Percentiles rank a stretch among this genome's conserved stretches.
These are phyloP conservation scores for Corythornis leucogaster DNA, from an alignment of 2,797 vertebrate genomes.

Conservation along the genomic window DNA sequence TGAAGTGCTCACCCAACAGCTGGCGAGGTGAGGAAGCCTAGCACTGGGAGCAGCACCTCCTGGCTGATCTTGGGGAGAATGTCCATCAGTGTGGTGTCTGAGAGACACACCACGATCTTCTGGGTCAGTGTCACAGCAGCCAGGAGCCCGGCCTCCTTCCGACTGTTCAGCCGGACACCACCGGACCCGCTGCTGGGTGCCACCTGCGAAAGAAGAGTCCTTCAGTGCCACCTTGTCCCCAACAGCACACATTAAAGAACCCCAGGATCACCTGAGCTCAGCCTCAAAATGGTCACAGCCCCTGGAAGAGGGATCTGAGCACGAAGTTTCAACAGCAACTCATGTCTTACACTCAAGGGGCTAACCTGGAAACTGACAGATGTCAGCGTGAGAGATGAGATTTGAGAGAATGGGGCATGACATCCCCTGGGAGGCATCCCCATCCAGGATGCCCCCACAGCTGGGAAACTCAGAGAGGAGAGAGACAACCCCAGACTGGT, in stretches of 20 bases:
- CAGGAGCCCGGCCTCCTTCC: conserved; percentile 94
- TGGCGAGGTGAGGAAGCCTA: conserved; percentile 91
- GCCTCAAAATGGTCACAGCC: neutral
- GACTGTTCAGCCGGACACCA: conserved; percentile 89
- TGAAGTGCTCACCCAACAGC: conserved; percentile 81
- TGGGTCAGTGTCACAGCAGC: conserved; percentile 92
- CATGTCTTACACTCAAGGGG: neutral
- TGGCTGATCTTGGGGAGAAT: conserved; percentile 97
- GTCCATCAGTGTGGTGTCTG: conserved; percentile 97
- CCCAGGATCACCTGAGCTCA: neutral
- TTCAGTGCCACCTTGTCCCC: neutral
- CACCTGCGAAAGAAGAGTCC: conserved; percentile 79
- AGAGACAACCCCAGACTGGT: neutral
- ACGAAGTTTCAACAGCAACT: neutral
- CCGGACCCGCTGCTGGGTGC: conserved; percentile 80
- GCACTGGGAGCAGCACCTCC: conserved; percentile 91
- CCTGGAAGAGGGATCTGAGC: neutral
- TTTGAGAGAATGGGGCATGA: neutral
- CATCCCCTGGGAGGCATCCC: neutral
- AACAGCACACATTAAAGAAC: neutral
- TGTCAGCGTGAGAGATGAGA: neutral
- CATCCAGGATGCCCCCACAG: neutral
- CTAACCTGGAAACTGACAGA: neutral
- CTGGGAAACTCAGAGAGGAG: neutral
- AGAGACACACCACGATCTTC: conserved; percentile 95